Conservation (phyloP, 2,888 invertebrate genomes). For the Mechanitis messenoides region DNA sequence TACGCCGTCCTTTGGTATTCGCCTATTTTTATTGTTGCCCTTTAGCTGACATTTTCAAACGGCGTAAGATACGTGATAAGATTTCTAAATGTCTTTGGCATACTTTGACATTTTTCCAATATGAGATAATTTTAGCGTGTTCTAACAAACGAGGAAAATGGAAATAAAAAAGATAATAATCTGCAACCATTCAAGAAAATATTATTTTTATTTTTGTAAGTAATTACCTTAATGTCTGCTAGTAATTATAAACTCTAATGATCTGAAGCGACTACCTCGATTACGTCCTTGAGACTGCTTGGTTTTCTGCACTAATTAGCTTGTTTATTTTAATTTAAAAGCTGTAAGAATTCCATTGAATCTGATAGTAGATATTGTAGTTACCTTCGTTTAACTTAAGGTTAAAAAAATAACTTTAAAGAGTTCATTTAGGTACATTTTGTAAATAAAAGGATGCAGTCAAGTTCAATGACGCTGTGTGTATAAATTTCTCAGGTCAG, state of each 20-base stretch:
- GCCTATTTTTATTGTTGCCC: slow-evolving; percentile 19
- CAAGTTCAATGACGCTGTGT: neutral
- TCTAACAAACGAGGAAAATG: neutral
- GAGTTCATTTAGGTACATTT: too few species aligned
- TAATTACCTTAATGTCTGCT: neutral
- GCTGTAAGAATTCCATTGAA: too few species aligned
- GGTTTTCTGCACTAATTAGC: too few species aligned
- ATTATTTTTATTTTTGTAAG: neutral
- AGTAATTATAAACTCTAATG: too few species aligned
- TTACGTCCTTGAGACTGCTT: too few species aligned
- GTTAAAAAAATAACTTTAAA: too few species aligned
- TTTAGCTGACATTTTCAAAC: slow-evolving; percentile 28
- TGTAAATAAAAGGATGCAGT: neutral
- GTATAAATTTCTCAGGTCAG: slow-evolving; percentile 19
- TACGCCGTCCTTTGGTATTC: slow-evolving; percentile 11
- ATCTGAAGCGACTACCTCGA: too few species aligned
- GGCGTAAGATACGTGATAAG: slow-evolving; percentile 27
- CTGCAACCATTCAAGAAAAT: neutral
- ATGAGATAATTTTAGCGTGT: neutral
- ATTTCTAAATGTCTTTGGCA: slow-evolving; percentile 23
- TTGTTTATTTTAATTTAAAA: too few species aligned
- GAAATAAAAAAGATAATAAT: neutral
- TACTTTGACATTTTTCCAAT: slow-evolving; percentile 16
- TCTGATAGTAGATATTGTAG: too few species aligned
- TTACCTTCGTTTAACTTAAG: too few species aligned